Base-by-base conservation (phyloP, 2,888 invertebrate genomes). In the Molorchus minor region DNA sequence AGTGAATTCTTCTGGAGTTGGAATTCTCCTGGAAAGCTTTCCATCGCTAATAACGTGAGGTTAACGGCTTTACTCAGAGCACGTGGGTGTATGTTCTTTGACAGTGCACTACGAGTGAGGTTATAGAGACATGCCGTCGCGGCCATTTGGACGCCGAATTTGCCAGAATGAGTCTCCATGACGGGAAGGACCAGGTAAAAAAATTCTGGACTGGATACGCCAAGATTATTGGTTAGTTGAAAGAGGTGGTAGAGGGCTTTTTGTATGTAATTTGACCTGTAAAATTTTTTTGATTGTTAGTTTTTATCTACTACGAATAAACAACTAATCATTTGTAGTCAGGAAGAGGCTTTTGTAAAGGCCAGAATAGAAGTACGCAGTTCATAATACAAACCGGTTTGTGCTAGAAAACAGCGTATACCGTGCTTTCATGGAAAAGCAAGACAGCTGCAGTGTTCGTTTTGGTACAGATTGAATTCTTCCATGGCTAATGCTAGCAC, bases 81-180 rank as follows among this genome's bases (percentile, higher is more conserved):
- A 12, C 82, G 81, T 0, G 89, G 87, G 75, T 89, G 89, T 58
- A 90, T 85, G 71, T 84, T 84, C 57, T 84, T 82, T 0, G 87
- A 86, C 5, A 88, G 75, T 67, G 87, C 87, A 15, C 86, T 86
- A 70, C 87, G 85, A 0, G 89, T 88, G 49, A 91, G 82, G 78
- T 90, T 90, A 75, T 90, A 90, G 15, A 91, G 81, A 74, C 90
- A 90, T 13, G 90, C 90, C 2, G 90, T 90, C 10, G 88, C 89
- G 10, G 90, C 89, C 85, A 90, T 87, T 78, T 90, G 90, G 15
- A 90, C 87, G 12, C 86, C 86, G 65, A 88, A 85, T 65, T 83
- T 82, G 41, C 80, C 79, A 3, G 83, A 81, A 75, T 86, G 84
- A 10, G 73, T 71, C 12, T 72, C 75, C 80, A 79, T 80, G 29